Percentiles rank a stretch among this genome's conserved stretches.
Evolutionary conservation across 2,113 vertebrate species (phyloP).

Genomic region (Diadophis punctatus): DNA sequence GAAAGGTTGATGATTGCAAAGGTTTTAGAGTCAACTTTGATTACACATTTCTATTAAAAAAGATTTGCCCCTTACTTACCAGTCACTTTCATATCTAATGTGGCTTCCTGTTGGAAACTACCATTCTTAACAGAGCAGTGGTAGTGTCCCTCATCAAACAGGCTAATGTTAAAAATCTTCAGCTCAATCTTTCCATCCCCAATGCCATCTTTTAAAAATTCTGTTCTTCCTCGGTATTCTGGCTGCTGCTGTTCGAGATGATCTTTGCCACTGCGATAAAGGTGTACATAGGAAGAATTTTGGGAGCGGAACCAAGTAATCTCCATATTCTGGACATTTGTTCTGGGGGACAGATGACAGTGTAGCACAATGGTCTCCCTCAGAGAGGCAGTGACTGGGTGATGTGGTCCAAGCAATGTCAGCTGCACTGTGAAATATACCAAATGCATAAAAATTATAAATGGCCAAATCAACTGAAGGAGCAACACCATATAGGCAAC

Average conservation of each 20-base stretch:
- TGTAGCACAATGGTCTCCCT: slow-evolving; percentile 34
- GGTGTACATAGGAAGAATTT: slow-evolving; percentile 29
- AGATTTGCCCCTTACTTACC: slow-evolving; percentile 5
- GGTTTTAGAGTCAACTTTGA: background rate
- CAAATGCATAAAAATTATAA: background rate
- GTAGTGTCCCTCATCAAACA: slow-evolving; percentile 46
- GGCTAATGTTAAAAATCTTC: slow-evolving; percentile 25
- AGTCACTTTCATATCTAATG: slow-evolving; percentile 35
- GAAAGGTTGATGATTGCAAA: background rate
- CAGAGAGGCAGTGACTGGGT: slow-evolving; percentile 23
- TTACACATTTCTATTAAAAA: background rate
- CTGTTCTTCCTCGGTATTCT: slow-evolving; percentile 45
- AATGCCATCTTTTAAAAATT: slow-evolving; percentile 39
- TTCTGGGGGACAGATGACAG: slow-evolving; percentile 49
- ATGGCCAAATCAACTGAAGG: background rate
- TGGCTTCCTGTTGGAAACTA: slow-evolving; percentile 40
- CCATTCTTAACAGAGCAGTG: slow-evolving; percentile 55
- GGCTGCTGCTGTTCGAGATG: slow-evolving; percentile 47
- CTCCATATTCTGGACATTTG: slow-evolving; percentile 47
- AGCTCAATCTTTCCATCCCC: slow-evolving; percentile 30
- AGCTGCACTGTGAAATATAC: slow-evolving; percentile 43
- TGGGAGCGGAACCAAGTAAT: slow-evolving; percentile 54
- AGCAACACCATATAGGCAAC: background rate
- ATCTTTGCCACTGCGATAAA: slow-evolving; percentile 41
- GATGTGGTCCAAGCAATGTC: slow-evolving; percentile 30